Conservation (phyloP, 2,113 vertebrate genomes). For the Oncorhynchus tshawytscha region DNA sequence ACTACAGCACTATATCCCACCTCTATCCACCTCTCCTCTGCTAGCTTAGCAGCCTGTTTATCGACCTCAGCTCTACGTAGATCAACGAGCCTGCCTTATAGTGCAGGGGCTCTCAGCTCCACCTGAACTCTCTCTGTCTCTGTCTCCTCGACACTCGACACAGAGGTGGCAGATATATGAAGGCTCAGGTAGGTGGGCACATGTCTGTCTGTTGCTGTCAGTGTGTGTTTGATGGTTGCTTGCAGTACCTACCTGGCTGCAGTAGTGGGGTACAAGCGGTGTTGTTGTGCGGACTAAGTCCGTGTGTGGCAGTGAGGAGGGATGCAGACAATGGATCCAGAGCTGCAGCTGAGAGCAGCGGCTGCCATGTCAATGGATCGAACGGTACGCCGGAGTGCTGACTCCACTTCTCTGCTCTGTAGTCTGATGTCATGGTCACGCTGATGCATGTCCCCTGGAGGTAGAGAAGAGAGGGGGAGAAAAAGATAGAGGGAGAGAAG, state of each 20-base stretch:
- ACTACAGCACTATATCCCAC: neutral
- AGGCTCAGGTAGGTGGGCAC: conserved; percentile 60
- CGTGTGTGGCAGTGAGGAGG: neutral
- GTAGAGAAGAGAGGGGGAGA: neutral
- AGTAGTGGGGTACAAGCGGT: neutral
- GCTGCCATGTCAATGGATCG: neutral
- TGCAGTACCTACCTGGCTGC: neutral
- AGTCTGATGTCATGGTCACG: conserved; percentile 37
- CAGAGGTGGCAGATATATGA: conserved; percentile 26
- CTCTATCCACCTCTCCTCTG: conserved; percentile 2
- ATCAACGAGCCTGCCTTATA: conserved; percentile 14
- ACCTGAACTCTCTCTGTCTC: neutral
- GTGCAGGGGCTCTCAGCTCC: conserved; percentile 15
- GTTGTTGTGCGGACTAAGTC: conserved; percentile 20
- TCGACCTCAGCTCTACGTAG: conserved; percentile 11
- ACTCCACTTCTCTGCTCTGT: conserved; percentile 17
- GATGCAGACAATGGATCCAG: too few relatives aligned
- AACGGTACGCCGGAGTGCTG: conserved; percentile 15
- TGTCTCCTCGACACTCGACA: neutral
- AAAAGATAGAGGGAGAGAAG: neutral
- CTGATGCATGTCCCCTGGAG: conserved; percentile 16
- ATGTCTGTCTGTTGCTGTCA: conserved; percentile 1
- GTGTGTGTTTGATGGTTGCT: conserved; percentile 25
- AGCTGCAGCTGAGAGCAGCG: too few relatives aligned
- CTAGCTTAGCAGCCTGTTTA: neutral